Conservation (phyloP, 2,888 invertebrate species). For the Aphrophora alni region DNA sequence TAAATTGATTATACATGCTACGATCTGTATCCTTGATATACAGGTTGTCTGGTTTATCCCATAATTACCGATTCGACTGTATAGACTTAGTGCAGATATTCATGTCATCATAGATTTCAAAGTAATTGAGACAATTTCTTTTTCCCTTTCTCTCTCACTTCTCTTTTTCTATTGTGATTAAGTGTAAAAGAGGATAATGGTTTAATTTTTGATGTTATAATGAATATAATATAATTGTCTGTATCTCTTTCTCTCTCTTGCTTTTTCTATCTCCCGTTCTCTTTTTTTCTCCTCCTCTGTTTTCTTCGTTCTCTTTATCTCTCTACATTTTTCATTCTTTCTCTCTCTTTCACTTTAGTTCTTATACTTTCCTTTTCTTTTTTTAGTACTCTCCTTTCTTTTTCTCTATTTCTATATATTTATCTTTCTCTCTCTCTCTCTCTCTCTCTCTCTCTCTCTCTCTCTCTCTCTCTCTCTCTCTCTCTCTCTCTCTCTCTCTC, state of each 20-base stretch:
- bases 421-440: too few species aligned
- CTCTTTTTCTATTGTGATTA: too few species aligned
- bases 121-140: too few species aligned
- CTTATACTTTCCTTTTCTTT: slow-evolving; percentile 3
- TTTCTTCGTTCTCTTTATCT: background rate
- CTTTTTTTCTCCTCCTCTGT: background rate
- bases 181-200: too few species aligned
- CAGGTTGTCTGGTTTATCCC: too few species aligned
- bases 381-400: background rate
- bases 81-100: too few species aligned
- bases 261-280: background rate
- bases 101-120: too few species aligned
- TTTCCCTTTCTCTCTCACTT: too few species aligned
- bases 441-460: slow-evolving; percentile 32
- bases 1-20: too few species aligned
- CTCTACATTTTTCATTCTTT: slow-evolving; percentile 12
- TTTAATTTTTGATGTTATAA: too few species aligned
- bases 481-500: background rate
- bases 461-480: slow-evolving; percentile 7
- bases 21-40: too few species aligned
- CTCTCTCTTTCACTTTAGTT: slow-evolving; percentile 36
- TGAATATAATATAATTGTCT: background rate
- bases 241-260: slow-evolving; percentile 4
- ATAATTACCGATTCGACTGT: too few species aligned
- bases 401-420: background rate